Evolutionary conservation across 2,797 vertebrate species (phyloP).

Genomic region (Argentina silus): DNA sequence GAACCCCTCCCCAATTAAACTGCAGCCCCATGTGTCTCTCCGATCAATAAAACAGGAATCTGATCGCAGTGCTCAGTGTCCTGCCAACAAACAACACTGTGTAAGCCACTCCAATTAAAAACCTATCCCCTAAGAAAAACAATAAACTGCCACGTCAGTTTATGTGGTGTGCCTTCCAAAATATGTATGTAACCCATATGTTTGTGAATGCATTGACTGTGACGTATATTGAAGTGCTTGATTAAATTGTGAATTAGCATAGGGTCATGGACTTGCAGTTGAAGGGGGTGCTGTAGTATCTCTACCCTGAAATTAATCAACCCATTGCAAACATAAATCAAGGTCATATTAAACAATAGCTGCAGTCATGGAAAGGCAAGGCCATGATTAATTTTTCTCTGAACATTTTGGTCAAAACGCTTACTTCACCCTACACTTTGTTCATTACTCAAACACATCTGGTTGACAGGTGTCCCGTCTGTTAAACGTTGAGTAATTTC

Average conservation of each 20-base stretch:
- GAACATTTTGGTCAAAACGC: conserved; percentile 85
- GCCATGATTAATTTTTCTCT: conserved; percentile 86
- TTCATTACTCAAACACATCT: conserved; percentile 91
- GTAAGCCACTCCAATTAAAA: conserved; percentile 53
- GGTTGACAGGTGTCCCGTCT: conserved; percentile 80
- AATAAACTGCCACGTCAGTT: conserved; percentile 35
- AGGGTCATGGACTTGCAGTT: conserved; percentile 17
- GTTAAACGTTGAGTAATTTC: conserved; percentile 80
- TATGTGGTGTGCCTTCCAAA: conserved; percentile 3
- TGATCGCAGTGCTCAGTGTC: conserved; percentile 46
- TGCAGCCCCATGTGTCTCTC: conserved; percentile 63
- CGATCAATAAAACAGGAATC: conserved; percentile 63
- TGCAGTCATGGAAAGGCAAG: conserved; percentile 76
- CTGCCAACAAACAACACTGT: conserved; percentile 60
- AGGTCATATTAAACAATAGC: conserved; percentile 69
- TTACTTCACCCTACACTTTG: conserved; percentile 89
- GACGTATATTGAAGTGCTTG: conserved; percentile 42
- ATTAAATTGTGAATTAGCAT: conserved; percentile 32
- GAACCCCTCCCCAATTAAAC: conserved; percentile 69
- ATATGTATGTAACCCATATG: conserved; percentile 1
- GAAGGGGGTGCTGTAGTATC: conserved; percentile 37
- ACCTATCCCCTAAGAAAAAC: conserved; percentile 32
- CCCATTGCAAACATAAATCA: conserved; percentile 67
- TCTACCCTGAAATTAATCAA: conserved; percentile 59
- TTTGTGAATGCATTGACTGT: conserved; percentile 40